Percentiles rank a stretch among this genome's conserved stretches.
phyloP scores from a whole-genome alignment of 2,113 vertebrate species.

The Numida meleagris region DNA sequence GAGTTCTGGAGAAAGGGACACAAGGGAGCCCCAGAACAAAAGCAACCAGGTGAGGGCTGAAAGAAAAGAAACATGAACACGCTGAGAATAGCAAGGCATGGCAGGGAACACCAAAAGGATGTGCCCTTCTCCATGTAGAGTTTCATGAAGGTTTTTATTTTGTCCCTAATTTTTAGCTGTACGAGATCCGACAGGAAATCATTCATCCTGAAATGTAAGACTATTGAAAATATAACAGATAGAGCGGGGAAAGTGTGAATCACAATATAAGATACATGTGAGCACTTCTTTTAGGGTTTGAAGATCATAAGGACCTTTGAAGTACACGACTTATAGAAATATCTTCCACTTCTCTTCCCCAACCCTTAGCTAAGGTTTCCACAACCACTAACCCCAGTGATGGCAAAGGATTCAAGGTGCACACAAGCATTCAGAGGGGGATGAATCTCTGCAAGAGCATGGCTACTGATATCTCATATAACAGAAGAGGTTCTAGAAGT shows the following conservation, averaged over 20 bases:
- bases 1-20: background rate
- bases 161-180: background rate
- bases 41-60: background rate
- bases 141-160: background rate
- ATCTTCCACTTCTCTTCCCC: background rate
- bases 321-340: background rate
- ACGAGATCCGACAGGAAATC: background rate
- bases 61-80: background rate
- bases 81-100: background rate
- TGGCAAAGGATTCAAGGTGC: background rate
- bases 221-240: background rate
- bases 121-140: background rate
- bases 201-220: background rate
- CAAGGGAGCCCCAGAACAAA: background rate
- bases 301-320: background rate
- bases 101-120: background rate
- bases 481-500: slow-evolving; percentile 5
- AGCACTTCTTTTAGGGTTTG: background rate
- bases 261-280: background rate
- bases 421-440: background rate
- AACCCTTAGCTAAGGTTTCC: background rate
- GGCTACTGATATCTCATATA: background rate
- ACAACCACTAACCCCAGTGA: background rate
- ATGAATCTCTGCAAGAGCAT: background rate
- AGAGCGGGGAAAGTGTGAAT: background rate